phyloP scores from a whole-genome alignment of 2,797 vertebrate genomes.

The Leucoraja ocellata region DNA sequence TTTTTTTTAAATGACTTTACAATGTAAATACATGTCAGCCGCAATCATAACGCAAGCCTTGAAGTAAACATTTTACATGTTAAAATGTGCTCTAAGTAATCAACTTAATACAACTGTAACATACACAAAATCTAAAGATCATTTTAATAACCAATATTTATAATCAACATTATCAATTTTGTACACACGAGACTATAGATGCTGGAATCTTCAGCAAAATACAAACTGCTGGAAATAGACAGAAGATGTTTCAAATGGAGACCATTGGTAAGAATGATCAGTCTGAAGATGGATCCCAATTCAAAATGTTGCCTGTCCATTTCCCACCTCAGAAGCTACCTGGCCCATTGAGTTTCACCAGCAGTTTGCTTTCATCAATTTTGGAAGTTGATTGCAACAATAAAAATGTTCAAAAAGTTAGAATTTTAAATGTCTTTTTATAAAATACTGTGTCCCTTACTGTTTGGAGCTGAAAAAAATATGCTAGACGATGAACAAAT shows the following conservation, averaged over 20 bases:
- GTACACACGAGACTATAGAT: no score
- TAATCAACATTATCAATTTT: no score
- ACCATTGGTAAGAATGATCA: no score
- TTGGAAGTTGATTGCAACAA: background rate
- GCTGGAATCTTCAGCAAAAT: no score
- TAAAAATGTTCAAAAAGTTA: background rate
- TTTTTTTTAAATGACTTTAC: background rate
- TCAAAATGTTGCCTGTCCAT: no score
- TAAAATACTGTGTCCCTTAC: background rate
- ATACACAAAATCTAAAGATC: background rate
- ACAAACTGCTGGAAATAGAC: no score
- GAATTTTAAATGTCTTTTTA: background rate
- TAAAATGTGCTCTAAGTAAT: background rate
- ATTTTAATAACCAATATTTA: background rate
- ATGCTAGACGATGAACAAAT: background rate
- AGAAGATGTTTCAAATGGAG: no score
- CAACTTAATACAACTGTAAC: background rate
- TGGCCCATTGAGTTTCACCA: no score
- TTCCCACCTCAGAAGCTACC: no score
- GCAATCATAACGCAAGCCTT: conserved; percentile 4
- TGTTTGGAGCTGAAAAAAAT: background rate
- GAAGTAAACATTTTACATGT: background rate
- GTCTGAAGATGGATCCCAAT: no score
- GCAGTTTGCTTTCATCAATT: no score
- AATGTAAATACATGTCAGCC: background rate